A percentile compares a stretch with the other conserved stretches of the same genome.
phyloP scores from a whole-genome alignment of 2,888 invertebrate species.

The Drosophila bunnanda region DNA sequence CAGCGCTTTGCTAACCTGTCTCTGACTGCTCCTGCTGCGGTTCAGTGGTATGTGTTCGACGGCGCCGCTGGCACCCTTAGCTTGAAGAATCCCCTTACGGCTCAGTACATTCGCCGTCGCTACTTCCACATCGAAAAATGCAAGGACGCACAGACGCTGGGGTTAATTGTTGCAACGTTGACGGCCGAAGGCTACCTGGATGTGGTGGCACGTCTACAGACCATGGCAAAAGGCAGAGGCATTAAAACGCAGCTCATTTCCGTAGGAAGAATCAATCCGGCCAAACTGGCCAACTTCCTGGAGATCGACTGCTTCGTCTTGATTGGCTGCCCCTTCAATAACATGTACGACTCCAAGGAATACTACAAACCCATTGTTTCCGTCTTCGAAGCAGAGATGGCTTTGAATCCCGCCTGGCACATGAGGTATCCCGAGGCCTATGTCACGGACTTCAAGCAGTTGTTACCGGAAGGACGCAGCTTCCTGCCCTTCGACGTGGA shows the following conservation, averaged over 20 bases:
- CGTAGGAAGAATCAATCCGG: constrained; percentile 97
- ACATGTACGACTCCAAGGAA: constrained; percentile 92
- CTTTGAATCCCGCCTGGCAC: constrained; percentile 87
- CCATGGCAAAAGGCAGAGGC: constrained; percentile 89
- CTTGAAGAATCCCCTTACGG: constrained; percentile 84
- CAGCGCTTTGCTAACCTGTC: constrained; percentile 88
- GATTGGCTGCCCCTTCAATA: constrained; percentile 96
- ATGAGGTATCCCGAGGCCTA: constrained; percentile 86
- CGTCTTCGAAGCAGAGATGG: constrained; percentile 95
- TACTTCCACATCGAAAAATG: constrained; percentile 95
- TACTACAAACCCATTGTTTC: constrained; percentile 96
- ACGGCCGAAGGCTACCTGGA: constrained; percentile 92
- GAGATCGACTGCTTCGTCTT: constrained; percentile 96
- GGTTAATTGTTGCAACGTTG: constrained; percentile 95
- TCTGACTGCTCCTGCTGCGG: constrained; percentile 86
- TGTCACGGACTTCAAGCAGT: constrained; percentile 90
- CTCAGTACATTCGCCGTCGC: constrained; percentile 90
- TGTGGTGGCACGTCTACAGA: constrained; percentile 90
- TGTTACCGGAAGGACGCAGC: constrained; percentile 88
- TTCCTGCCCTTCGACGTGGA: constrained; percentile 85
- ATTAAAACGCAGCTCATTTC: constrained; percentile 96
- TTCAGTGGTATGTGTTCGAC: constrained; percentile 87
- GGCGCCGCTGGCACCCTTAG: constrained; percentile 83
- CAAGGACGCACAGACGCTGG: constrained; percentile 94
- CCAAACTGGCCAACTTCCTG: constrained; percentile 96